phyloP scores from a whole-genome alignment of 2,888 invertebrate species.

The Papilio demoleus region DNA sequence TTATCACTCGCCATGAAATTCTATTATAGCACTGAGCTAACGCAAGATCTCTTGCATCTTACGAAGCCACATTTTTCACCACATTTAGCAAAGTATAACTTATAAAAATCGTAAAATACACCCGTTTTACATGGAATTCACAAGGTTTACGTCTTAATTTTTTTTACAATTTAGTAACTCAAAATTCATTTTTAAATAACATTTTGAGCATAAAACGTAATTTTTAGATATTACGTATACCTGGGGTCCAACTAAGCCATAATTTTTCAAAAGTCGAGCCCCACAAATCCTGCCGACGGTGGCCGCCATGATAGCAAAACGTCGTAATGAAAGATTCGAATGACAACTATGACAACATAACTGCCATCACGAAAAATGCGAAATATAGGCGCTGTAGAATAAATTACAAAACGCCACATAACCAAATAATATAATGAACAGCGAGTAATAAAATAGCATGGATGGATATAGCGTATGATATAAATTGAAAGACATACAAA shows the following conservation, averaged over 20 bases:
- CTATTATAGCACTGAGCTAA: slow-evolving; percentile 49
- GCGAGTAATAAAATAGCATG: too few relatives aligned
- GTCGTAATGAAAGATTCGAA: slow-evolving; percentile 73
- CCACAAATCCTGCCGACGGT: slow-evolving; percentile 93
- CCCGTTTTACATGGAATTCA: slow-evolving; percentile 58
- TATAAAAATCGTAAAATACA: slow-evolving; percentile 63
- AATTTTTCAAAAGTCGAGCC: slow-evolving; percentile 91
- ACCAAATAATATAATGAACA: not conserved
- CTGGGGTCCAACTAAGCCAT: slow-evolving; percentile 88
- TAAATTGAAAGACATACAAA: too few relatives aligned
- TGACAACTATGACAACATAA: slow-evolving; percentile 63
- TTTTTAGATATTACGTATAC: slow-evolving; percentile 77
- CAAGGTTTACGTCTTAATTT: slow-evolving; percentile 49
- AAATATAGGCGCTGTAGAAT: not conserved
- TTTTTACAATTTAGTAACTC: slow-evolving; percentile 20
- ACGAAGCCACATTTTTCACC: slow-evolving; percentile 50
- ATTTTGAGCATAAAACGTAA: slow-evolving; percentile 51
- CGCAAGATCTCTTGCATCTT: slow-evolving; percentile 44
- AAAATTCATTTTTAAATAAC: slow-evolving; percentile 32
- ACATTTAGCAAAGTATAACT: slow-evolving; percentile 41
- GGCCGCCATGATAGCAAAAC: slow-evolving; percentile 92
- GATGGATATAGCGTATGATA: too few relatives aligned
- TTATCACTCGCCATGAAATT: slow-evolving; percentile 69
- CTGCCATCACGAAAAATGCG: slow-evolving; percentile 40
- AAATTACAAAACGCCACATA: not conserved